These are phyloP conservation scores for Poeciliopsis turneri DNA, from an alignment of 2,797 vertebrate genomes.

Conservation along the genomic window DNA sequence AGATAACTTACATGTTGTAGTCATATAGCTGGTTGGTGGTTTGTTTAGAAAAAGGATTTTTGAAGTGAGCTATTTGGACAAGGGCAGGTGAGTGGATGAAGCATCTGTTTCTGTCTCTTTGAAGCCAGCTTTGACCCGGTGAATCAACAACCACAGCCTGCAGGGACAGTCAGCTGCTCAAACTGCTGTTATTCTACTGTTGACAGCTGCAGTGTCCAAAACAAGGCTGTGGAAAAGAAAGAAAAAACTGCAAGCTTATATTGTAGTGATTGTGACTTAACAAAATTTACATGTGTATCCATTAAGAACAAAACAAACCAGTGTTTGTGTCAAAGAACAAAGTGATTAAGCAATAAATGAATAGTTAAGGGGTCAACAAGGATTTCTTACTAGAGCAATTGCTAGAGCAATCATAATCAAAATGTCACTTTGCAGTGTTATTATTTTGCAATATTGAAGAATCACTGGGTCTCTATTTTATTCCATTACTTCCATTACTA, in stretches of 20 bases:
- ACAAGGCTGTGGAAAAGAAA: neutral
- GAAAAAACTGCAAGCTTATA: neutral
- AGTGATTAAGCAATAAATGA: neutral
- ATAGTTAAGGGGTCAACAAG: neutral
- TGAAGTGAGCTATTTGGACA: constrained; percentile 2
- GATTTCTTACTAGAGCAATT: neutral
- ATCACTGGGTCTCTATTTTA: neutral
- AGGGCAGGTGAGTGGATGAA: constrained; percentile 2
- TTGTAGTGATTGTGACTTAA: neutral
- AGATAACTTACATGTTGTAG: neutral
- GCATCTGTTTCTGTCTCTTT: constrained; percentile 11
- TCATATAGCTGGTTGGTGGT: neutral
- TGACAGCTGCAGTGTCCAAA: neutral
- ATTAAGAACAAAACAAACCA: neutral
- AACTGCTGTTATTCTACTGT: neutral
- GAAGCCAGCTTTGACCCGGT: neutral
- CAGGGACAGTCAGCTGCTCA: neutral
- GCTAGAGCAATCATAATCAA: neutral
- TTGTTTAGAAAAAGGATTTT: neutral
- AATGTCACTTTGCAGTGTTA: neutral
- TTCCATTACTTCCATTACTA: neutral
- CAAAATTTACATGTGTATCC: neutral
- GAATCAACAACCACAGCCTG: neutral
- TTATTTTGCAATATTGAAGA: neutral
- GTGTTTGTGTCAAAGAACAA: neutral